Evolutionary conservation across 1,140 invertebrate genomes (phyloP).

Genomic region (Diprion similis): DNA sequence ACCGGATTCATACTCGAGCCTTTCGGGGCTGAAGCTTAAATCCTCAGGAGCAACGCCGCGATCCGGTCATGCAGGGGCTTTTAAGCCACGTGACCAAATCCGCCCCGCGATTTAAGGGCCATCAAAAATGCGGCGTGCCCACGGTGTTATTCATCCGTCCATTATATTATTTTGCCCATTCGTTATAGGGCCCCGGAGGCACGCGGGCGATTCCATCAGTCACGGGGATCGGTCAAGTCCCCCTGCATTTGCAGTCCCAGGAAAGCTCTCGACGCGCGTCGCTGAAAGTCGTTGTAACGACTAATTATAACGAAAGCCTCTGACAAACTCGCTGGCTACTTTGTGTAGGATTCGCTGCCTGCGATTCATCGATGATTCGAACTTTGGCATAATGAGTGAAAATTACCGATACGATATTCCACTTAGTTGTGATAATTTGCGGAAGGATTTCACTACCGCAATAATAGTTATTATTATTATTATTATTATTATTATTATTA

Average conservation of each 20-base stretch:
- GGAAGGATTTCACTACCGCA: too few species aligned
- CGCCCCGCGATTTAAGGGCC: slow-evolving; percentile 40
- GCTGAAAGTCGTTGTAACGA: neutral
- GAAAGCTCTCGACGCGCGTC: neutral
- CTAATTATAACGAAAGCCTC: neutral
- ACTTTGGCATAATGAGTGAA: too few species aligned
- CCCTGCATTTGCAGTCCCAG: neutral
- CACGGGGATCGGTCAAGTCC: neutral
- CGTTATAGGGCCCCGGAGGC: slow-evolving; percentile 36
- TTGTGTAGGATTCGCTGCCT: too few species aligned
- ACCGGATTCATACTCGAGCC: neutral
- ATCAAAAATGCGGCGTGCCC: slow-evolving; percentile 25
- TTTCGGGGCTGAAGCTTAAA: too few species aligned
- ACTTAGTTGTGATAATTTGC: too few species aligned
- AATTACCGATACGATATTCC: too few species aligned
- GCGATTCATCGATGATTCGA: too few species aligned
- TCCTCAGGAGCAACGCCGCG: neutral
- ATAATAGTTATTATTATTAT: too few species aligned
- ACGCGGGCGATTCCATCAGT: neutral
- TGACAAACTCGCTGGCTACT: neutral
- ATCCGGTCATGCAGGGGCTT: neutral
- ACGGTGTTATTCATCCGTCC: slow-evolving; percentile 18
- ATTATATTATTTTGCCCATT: slow-evolving; percentile 29
- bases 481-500: too few species aligned
- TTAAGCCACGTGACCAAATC: slow-evolving; percentile 34